phyloP scores from a whole-genome alignment of 2,888 invertebrate genomes.

The Spisula subtruncata region DNA sequence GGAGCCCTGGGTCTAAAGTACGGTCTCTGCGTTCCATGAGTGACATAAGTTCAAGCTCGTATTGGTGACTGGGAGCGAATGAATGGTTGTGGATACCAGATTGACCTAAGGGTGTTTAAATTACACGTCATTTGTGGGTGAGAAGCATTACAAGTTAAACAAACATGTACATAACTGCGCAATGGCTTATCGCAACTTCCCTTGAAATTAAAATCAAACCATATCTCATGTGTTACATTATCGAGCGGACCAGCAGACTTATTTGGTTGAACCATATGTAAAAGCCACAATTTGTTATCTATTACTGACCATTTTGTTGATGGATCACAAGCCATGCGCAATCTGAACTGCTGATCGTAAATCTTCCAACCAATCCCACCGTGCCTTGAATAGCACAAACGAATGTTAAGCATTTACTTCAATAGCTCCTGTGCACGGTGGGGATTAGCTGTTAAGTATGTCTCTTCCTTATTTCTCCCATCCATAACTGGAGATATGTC shows the following conservation, averaged over 20 bases:
- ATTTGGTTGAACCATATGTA: background rate
- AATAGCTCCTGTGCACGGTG: background rate
- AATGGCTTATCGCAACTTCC: too few relatives aligned
- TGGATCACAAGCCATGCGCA: background rate
- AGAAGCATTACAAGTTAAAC: too few relatives aligned
- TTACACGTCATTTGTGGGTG: too few relatives aligned
- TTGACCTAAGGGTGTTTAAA: background rate
- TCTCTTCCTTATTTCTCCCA: too few relatives aligned
- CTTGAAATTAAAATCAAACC: too few relatives aligned
- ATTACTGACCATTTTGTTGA: background rate
- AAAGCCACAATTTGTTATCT: slow-evolving; percentile 23
- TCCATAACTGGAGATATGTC: too few relatives aligned
- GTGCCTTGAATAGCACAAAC: background rate
- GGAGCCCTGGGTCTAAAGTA: too few relatives aligned
- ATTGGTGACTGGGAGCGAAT: too few relatives aligned
- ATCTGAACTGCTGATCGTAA: background rate
- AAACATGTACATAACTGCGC: background rate
- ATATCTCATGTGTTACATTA: too few relatives aligned
- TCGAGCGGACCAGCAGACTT: background rate
- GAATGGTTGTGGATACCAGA: background rate
- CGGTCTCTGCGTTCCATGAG: background rate
- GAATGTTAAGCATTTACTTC: background rate
- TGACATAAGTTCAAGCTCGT: too few relatives aligned
- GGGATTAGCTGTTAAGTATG: background rate
- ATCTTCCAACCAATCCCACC: background rate